Percentiles rank a stretch among this genome's conserved stretches.
Evolutionary conservation across 64 coral and sea anemone species (phyloP).

Genomic region (Porites australiensis): DNA sequence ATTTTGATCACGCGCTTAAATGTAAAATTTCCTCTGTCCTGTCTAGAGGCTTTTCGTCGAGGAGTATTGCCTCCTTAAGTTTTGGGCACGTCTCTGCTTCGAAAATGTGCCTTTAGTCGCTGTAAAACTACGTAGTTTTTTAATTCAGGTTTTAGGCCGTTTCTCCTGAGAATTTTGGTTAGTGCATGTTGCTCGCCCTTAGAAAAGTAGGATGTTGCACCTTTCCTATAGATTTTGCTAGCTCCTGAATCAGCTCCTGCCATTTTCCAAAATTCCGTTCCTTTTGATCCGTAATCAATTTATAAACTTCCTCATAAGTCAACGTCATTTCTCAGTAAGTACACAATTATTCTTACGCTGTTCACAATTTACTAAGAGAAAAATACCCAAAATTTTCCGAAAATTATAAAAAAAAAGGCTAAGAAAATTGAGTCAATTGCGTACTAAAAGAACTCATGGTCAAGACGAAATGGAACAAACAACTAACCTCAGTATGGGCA

Average conservation of each 20-base stretch:
- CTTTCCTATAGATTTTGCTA: too few relatives aligned
- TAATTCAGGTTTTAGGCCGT: not conserved
- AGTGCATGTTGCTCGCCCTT: not conserved
- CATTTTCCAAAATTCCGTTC: not conserved
- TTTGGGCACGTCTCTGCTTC: not conserved
- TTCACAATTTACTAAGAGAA: too few relatives aligned
- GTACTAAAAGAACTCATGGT: too few relatives aligned
- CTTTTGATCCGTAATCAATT: not conserved
- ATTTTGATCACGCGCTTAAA: not conserved
- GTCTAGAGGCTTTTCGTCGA: not conserved
- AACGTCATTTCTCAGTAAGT: too few relatives aligned
- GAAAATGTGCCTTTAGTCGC: not conserved
- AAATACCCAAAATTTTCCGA: too few relatives aligned
- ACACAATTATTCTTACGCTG: too few relatives aligned
- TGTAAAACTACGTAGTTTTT: constrained; percentile 12
- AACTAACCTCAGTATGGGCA: too few relatives aligned
- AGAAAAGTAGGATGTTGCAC: not conserved
- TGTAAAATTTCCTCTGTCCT: not conserved
- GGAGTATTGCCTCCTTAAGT: not conserved
- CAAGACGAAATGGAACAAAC: too few relatives aligned
- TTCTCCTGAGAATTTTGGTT: not conserved
- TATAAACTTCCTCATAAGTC: not conserved
- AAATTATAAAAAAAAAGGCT: too few relatives aligned
- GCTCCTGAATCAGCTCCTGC: too few relatives aligned
- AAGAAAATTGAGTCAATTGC: too few relatives aligned